phyloP scores from a whole-genome alignment of 2,888 invertebrate species.

The Lymantria monacha region DNA sequence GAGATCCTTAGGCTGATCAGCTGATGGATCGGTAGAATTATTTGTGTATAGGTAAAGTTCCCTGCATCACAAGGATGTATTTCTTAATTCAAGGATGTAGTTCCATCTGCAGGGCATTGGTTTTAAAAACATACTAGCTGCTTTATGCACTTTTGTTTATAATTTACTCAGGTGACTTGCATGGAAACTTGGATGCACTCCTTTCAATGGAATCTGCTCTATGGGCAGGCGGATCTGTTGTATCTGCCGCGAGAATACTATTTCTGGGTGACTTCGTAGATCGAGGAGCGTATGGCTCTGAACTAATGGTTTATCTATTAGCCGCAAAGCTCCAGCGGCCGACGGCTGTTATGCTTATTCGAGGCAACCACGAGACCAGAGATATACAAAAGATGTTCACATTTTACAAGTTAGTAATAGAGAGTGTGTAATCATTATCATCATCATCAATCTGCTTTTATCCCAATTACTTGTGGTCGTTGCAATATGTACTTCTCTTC shows the following conservation, averaged over 20 bases:
- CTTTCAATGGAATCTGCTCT: slow-evolving; percentile 86
- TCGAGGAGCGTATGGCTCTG: slow-evolving; percentile 85
- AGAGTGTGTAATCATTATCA: no score
- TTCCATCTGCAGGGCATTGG: no score
- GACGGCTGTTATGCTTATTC: slow-evolving; percentile 82
- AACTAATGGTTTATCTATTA: slow-evolving; percentile 87
- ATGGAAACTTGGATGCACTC: slow-evolving; percentile 87
- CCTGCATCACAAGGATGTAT: no score
- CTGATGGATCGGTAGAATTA: no score
- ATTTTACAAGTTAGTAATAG: slow-evolving; percentile 85
- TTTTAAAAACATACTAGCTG: no score
- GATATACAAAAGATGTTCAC: slow-evolving; percentile 88
- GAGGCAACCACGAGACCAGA: slow-evolving; percentile 90
- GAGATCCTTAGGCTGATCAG: no score
- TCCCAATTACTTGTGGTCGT: no score
- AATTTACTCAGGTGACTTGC: slow-evolving; percentile 84
- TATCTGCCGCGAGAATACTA: slow-evolving; percentile 84
- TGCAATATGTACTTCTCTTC: no score
- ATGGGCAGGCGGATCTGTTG: slow-evolving; percentile 85
- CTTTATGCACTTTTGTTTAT: neutral
- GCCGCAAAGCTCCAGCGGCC: slow-evolving; percentile 87
- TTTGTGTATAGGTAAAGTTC: no score
- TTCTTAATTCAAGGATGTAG: no score
- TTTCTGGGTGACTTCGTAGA: slow-evolving; percentile 91
- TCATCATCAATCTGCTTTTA: no score